These are phyloP conservation scores for Idaea straminata DNA, from an alignment of 2,888 invertebrate genomes.

Conservation along the genomic window DNA sequence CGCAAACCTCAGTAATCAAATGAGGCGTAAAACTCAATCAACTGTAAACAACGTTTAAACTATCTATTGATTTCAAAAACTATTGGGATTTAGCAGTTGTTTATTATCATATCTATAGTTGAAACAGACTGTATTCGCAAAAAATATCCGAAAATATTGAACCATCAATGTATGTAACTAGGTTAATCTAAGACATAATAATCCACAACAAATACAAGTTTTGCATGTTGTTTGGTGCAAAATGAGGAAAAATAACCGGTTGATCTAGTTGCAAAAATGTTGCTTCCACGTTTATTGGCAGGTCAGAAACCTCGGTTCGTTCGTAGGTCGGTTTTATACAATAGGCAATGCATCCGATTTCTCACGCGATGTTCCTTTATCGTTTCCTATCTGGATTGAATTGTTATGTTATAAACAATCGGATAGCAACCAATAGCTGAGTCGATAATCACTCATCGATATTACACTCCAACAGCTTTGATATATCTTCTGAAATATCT, in stretches of 20 bases:
- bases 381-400: conserved; percentile 17
- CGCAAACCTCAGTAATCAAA: conserved; percentile 28
- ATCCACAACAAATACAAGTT: background rate
- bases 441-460: background rate
- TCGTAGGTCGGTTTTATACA: conserved; percentile 35
- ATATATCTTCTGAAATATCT: background rate
- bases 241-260: conserved; percentile 29
- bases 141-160: too few relatives aligned
- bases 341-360: conserved; percentile 41
- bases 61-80: conserved; percentile 2
- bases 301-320: conserved; percentile 67
- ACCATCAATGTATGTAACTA: background rate
- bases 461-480: background rate
- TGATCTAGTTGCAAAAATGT: conserved; percentile 43
- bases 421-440: background rate
- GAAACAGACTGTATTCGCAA: background rate
- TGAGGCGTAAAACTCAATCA: conserved; percentile 42
- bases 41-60: conserved; percentile 33
- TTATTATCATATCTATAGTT: background rate
- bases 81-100: background rate
- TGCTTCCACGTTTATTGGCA: conserved; percentile 32
- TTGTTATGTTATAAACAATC: conserved; percentile 14
- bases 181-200: conserved; percentile 1
- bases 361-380: conserved; percentile 45
- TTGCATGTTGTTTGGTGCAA: background rate